These are phyloP conservation scores for Heliangelus exortis DNA, from an alignment of 2,797 vertebrate genomes.

Conservation along the genomic window DNA sequence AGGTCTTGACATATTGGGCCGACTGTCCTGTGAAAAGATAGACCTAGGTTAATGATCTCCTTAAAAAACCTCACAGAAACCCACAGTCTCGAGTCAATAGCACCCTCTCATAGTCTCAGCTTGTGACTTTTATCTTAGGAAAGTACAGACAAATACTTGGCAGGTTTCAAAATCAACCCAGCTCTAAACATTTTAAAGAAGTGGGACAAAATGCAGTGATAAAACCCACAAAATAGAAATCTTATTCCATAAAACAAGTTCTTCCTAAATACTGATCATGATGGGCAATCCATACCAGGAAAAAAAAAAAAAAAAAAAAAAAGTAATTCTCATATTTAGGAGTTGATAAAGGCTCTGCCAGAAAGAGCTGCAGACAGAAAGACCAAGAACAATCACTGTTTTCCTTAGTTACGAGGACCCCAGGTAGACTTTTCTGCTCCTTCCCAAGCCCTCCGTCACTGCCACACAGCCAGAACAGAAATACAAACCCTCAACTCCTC, in stretches of 20 bases:
- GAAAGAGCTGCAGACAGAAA: slow-evolving; percentile 36
- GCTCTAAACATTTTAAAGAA: neutral
- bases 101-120: neutral
- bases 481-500: slow-evolving; percentile 69
- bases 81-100: neutral
- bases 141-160: neutral
- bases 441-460: slow-evolving; percentile 46
- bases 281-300: neutral
- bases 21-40: slow-evolving; percentile 90
- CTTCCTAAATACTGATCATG: neutral
- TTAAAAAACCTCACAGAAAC: slow-evolving; percentile 13
- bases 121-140: neutral
- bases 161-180: neutral
- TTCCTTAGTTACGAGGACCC: neutral
- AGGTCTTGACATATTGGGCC: slow-evolving; percentile 98
- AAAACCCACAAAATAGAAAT: neutral
- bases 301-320: neutral
- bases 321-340: neutral
- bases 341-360: slow-evolving; percentile 38
- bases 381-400: neutral
- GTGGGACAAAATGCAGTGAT: neutral
- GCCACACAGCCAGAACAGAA: slow-evolving; percentile 33
- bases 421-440: neutral
- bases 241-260: neutral
- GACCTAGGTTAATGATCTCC: slow-evolving; percentile 70